A percentile compares a stretch with the other conserved stretches of the same genome.
Evolutionary conservation across 2,797 vertebrate genomes (phyloP).

Genomic region (Premnoplex brunnescens): DNA sequence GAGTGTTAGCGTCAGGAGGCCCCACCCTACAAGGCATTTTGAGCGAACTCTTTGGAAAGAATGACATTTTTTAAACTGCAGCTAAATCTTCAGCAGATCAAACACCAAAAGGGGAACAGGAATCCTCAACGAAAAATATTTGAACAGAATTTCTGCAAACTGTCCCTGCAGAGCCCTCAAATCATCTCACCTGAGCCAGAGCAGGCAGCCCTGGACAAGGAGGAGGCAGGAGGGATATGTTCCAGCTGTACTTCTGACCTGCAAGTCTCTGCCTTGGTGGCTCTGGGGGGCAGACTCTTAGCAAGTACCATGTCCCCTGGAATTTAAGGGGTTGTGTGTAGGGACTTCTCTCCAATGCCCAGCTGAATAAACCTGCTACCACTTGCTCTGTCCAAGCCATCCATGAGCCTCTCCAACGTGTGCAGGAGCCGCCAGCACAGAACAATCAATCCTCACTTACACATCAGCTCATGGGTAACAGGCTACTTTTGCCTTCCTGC

Average conservation of each 20-base stretch:
- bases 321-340: not conserved
- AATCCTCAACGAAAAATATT: not conserved
- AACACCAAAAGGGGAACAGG: not conserved
- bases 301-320: not conserved
- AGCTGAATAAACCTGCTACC: not conserved
- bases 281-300: not conserved
- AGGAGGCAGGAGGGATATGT: not conserved
- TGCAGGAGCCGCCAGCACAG: not conserved
- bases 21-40: not conserved
- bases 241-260: not conserved
- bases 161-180: not conserved
- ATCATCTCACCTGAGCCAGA: not conserved
- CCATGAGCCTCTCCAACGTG: not conserved
- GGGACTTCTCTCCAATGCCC: not conserved
- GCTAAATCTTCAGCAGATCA: not conserved
- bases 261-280: not conserved
- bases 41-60: not conserved
- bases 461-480: rapidly evolving
- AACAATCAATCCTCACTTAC: not conserved
- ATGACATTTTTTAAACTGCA: not conserved
- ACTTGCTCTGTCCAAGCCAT: not conserved
- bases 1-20: not conserved
- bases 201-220: not conserved
- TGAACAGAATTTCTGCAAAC: not conserved
- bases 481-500: not conserved